Evolutionary conservation across 2,797 vertebrate genomes (phyloP), one percentile per base, ranked within the genome.

Genomic region (Buceros bicornis): DNA sequence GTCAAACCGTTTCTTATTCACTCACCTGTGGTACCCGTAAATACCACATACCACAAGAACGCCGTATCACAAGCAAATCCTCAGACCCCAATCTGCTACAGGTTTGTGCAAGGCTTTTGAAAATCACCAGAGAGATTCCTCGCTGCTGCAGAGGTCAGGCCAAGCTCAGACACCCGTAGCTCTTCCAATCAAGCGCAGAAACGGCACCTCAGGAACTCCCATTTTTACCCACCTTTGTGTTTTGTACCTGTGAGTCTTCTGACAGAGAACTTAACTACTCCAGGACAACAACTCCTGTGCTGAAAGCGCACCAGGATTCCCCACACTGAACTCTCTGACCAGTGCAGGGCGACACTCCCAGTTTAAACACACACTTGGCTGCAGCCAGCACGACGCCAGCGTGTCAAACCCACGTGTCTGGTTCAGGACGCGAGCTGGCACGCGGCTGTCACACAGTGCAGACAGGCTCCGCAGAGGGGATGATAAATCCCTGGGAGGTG

Each of bases 321-420:
- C 66, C 33, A 19, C 33, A 19, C 33, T 5, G 1, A 71, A 37
- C 47, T 6, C 29, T 40, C 43, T 26, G 40, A 54, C 40, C 19
- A 37, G 33, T 5, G 16, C 22, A 54, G 48, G 19, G 51, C 7
- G 2, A 76, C 10, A 54, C 53, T 24, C 26, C 24, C 47, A 43
- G 20, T n/a, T 57, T 28, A 17, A 71, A 58, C 22, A 22, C 16
- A 15, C 4, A 1, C 47, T 69, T 47, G 7, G 17, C 67, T 40
- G 50, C 31, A 12, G 48, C 31, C 51, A 35, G n/a, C 2, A 3
- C 3, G 2, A 65, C 5, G 11, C 28, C 60, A 58, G 24, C 2
- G 0, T 9, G 50, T 72, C 42, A 43, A 45, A 85, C 19, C 28
- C 28, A 13, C 0, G 4, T 26, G 14, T 16, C 33, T 1, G 1